A percentile compares a stretch with the other conserved stretches of the same genome.
phyloP scores from a whole-genome alignment of 2,113 vertebrate genomes.

The Nothocercus nigrocapillus region DNA sequence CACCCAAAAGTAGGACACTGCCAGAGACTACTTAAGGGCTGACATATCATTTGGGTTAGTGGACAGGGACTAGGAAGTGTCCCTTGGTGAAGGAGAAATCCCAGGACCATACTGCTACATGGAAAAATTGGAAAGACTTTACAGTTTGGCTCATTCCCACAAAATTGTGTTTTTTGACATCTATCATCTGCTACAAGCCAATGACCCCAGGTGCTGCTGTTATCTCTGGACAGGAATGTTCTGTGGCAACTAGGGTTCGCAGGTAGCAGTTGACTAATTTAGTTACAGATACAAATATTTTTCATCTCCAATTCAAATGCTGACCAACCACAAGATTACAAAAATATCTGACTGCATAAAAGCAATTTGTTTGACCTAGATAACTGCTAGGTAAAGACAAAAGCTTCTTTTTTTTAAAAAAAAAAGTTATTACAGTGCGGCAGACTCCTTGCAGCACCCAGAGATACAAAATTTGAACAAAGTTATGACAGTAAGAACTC shows the following conservation, averaged over 20 bases:
- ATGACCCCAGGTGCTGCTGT: not conserved
- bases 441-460: not conserved
- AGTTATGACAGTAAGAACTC: not conserved
- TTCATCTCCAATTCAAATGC: not conserved
- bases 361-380: constrained; percentile 31
- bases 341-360: not conserved
- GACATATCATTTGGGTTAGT: not conserved
- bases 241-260: not conserved
- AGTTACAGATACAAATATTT: not conserved
- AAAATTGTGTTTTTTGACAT: not conserved
- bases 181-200: not conserved
- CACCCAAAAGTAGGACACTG: not conserved
- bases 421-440: not conserved
- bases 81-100: not conserved
- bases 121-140: not conserved
- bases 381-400: not conserved
- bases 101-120: not conserved
- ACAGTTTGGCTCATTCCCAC: not conserved
- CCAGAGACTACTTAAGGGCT: not conserved
- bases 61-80: not conserved
- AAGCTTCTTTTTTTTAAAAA: too few species aligned
- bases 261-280: not conserved
- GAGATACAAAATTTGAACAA: not conserved
- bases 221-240: not conserved
- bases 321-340: not conserved